These are phyloP conservation scores for Tyto alba DNA, from an alignment of 2,113 vertebrate species.

Conservation along the genomic window DNA sequence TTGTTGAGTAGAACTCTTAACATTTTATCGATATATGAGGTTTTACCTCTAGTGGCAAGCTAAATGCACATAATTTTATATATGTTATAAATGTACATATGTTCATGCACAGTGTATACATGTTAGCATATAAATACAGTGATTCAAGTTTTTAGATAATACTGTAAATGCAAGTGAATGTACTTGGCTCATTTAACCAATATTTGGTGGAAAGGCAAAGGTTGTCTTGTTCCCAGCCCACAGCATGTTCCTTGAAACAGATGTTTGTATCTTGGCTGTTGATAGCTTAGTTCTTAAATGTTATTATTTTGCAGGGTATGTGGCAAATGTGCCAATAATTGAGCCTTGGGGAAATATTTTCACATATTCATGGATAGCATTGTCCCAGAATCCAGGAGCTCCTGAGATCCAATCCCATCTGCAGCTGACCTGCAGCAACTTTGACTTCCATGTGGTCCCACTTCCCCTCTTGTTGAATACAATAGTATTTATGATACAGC, in stretches of 20 bases:
- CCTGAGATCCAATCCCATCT: neutral
- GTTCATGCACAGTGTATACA: neutral
- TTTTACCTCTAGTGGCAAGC: neutral
- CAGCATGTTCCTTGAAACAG: neutral
- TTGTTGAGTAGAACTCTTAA: neutral
- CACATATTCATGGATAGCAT: neutral
- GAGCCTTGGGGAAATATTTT: neutral
- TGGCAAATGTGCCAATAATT: neutral
- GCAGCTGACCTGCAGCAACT: neutral
- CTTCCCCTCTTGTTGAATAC: neutral
- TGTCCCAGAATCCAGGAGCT: neutral
- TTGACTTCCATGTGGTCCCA: neutral
- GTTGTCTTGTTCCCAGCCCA: neutral
- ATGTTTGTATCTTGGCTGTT: neutral
- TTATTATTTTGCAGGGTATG: neutral
- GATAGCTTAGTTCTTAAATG: neutral
- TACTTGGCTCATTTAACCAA: neutral
- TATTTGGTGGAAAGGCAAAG: conserved; percentile 1
- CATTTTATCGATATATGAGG: neutral
- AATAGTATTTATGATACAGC: neutral
- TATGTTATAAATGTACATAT: neutral
- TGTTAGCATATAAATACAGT: neutral
- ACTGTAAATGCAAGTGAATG: neutral
- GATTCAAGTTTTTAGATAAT: neutral
- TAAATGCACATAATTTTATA: neutral